Evolutionary conservation across 2,888 invertebrate genomes (phyloP).

Genomic region (Synergus itoensis): DNA sequence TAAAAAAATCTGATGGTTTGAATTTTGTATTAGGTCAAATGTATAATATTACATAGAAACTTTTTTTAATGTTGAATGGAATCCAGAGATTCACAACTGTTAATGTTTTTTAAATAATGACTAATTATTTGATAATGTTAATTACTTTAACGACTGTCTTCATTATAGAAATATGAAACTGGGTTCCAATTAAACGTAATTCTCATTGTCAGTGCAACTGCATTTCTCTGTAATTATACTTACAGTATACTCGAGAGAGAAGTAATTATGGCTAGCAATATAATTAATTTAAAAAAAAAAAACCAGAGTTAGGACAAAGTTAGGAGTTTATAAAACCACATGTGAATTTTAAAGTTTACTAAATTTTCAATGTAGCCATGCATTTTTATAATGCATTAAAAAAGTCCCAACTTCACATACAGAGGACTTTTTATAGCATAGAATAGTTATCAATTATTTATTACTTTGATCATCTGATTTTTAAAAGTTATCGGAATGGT

Average conservation of each 20-base stretch:
- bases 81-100: background rate
- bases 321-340: background rate
- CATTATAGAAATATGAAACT: background rate
- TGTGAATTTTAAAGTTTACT: no score
- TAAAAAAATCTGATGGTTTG: no score
- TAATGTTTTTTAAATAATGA: background rate
- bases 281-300: constrained; percentile 1
- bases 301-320: background rate
- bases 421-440: no score
- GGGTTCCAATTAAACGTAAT: background rate
- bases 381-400: background rate
- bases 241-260: background rate
- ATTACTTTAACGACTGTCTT: background rate
- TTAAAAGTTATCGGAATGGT: background rate
- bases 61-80: background rate
- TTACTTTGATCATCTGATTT: background rate
- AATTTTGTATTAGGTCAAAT: no score
- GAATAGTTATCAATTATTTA: background rate
- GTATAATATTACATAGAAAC: background rate
- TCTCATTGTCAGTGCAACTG: background rate
- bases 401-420: no score
- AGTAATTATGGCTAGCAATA: background rate
- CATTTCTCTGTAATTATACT: background rate
- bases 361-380: background rate
- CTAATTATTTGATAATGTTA: background rate